Evolutionary conservation across 2,888 invertebrate species (phyloP), one percentile per base, ranked within the genome.

Genomic region (Phorcus lineatus): DNA sequence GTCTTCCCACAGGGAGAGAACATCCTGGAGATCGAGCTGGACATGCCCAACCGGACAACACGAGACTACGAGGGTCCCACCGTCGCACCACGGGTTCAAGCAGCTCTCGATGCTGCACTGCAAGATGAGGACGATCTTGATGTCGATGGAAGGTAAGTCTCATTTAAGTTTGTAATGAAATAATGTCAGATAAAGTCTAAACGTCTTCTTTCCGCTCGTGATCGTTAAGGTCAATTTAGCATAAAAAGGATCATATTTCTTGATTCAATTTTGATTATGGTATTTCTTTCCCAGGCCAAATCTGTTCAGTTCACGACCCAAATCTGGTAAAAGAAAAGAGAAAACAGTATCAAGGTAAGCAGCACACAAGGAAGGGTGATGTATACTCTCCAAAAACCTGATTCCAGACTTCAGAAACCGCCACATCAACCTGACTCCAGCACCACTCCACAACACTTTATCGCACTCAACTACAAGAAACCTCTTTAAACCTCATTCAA

Each of bases 11-110:
- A 94, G 94, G 95, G 94, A 66, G 96, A 97, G 92, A 96, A 96
- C 94, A 95, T 97, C 83, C 93, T 97, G 85, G 95, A 95, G 89
- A 94, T 97, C 86, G 95, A 96, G 89, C 94, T 97, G 85, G 96
- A 96, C 90, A 95, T 96, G 94, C 96, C 96, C 57, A 95, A 95
- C 77, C 93, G 96, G 90, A 96, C 96, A 80, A 97, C 97, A 0
- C 94, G 96, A 87, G 95, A 96, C 88, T 97, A 97, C 93, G 95
- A 95, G 84, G 95, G 95, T 62, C 96, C 96, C 0, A 94, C 94
- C 0, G 95, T 96, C 74, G 96, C 96, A n/a, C 96, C 96, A 0
- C 95, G 95, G 80, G 95, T 96, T 82, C 95, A 95, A 90, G 96
- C 95, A 7, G 95, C 95, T 22, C 94, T 95, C 22, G 94, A 95